These are phyloP conservation scores for Selene dorsalis DNA, from an alignment of 2,797 vertebrate species.

Conservation along the genomic window DNA sequence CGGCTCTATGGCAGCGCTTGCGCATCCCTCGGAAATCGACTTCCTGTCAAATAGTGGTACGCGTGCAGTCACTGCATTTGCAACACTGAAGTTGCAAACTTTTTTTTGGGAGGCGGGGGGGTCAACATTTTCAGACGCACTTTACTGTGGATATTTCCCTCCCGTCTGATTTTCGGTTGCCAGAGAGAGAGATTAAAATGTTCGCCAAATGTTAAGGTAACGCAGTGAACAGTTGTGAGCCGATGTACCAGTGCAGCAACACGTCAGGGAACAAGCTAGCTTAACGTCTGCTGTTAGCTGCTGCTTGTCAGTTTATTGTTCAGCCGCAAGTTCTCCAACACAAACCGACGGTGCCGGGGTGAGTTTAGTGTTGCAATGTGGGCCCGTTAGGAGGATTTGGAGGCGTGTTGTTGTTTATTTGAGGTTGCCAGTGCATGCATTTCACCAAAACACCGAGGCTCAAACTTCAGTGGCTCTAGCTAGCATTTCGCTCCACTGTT, in stretches of 20 bases:
- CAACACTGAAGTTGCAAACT: constrained; percentile 83
- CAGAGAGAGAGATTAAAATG: constrained; percentile 50
- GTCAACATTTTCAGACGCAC: constrained; percentile 35
- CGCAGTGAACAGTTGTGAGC: constrained; percentile 3
- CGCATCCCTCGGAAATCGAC: constrained; percentile 62
- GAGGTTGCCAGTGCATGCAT: constrained; percentile 36
- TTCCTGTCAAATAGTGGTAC: constrained; percentile 86
- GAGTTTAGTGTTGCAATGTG: not conserved
- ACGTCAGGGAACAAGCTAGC: constrained; percentile 72
- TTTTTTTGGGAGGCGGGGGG: constrained; percentile 48
- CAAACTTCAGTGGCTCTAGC: constrained; percentile 67
- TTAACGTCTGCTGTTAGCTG: constrained; percentile 64
- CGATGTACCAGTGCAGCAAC: constrained; percentile 68
- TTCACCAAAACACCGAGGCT: constrained; percentile 26
- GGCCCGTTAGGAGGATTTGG: not conserved
- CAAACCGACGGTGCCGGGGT: not conserved
- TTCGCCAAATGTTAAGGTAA: constrained; percentile 70
- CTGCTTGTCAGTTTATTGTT: constrained; percentile 77
- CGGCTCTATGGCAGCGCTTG: constrained; percentile 58
- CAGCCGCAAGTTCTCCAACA: constrained; percentile 50
- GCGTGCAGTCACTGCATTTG: constrained; percentile 81
- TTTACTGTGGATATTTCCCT: constrained; percentile 18
- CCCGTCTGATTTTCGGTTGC: constrained; percentile 7
- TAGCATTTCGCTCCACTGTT: constrained; percentile 71
- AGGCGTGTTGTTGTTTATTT: not conserved